Base-by-base conservation (phyloP, 2,113 vertebrate species). In the Hydrolagus affinis region DNA sequence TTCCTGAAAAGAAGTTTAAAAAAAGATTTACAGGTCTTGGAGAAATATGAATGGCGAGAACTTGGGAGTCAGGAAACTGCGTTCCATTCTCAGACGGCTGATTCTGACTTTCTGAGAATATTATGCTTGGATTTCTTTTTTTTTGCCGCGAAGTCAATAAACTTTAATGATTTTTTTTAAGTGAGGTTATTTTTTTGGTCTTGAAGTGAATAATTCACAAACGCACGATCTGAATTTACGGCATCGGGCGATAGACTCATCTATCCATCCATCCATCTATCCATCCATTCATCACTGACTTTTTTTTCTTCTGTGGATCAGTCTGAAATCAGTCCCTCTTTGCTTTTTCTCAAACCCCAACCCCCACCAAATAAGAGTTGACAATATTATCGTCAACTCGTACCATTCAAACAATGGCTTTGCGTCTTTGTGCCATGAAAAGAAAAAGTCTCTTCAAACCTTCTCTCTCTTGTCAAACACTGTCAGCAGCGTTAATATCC, bases 91-190 rank as follows among this genome's bases (percentile, higher is more conserved):
- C 78, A 64, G 66, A 60, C 78, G 64, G 66, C 78, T 68, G 62
- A 83, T 83, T 83, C 28, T 66, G 1, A 68, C 28, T 83, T 83
- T 83, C 28, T 66, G 78, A 66, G 60, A 83, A 83, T 83, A 68
- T 83, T 83, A 83, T 83, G 64, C 28, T 83, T 83, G 78, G 78
- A 83, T 30, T 83, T 8, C 77, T 66, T 83, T 66, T 32, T 62
- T 30, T 64, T 66, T n/a, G 17, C 23, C 21, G 44, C 44, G 44
- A 44, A 28, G 19, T 80, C 15, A 80, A 83, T 68, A 25, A 83
- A 66, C 15, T 19, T 66, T 83, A 68, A 32, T 64, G 25, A 80
- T 64, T 32, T 83, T 32, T 83, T 60, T 28, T 68, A 62, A 44
- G 44, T 44, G 28, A 76, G 25, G 62, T 66, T 64, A 60, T 21